Conservation (phyloP, 2,888 invertebrate species). For the Cyclophora punctaria region DNA sequence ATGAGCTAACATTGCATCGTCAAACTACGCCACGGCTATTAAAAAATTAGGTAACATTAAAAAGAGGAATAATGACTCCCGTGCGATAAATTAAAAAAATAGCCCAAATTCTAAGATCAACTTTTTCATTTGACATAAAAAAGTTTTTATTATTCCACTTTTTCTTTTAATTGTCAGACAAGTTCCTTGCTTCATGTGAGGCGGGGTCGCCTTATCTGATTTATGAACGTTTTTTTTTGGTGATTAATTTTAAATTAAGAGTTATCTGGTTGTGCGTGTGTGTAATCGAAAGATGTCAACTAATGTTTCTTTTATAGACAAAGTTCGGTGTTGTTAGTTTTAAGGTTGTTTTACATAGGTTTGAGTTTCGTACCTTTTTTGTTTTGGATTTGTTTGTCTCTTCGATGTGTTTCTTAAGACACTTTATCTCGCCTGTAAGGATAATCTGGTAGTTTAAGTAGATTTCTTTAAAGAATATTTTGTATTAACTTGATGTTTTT, state of each 20-base stretch:
- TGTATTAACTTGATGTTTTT: too few species aligned
- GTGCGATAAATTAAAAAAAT: conserved; percentile 25
- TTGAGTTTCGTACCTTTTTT: too few species aligned
- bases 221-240: conserved; percentile 50
- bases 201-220: conserved; percentile 43
- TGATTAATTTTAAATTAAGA: conserved; percentile 59
- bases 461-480: too few species aligned
- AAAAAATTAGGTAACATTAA: neutral
- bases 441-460: too few species aligned
- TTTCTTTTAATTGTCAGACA: conserved; percentile 30
- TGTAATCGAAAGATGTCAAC: conserved; percentile 2
- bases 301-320: too few species aligned
- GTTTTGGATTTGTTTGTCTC: too few species aligned
- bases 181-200: conserved; percentile 33
- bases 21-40: too few species aligned
- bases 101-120: conserved; percentile 17
- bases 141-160: conserved; percentile 1
- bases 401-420: too few species aligned
- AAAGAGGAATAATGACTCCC: conserved; percentile 19
- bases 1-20: too few species aligned
- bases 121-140: conserved; percentile 31
- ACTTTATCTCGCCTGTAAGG: too few species aligned
- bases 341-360: too few species aligned
- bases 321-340: too few species aligned
- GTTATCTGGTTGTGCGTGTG: conserved; percentile 36